Evolutionary conservation across 2,888 invertebrate species (phyloP).

Genomic region (Plutella xylostella): DNA sequence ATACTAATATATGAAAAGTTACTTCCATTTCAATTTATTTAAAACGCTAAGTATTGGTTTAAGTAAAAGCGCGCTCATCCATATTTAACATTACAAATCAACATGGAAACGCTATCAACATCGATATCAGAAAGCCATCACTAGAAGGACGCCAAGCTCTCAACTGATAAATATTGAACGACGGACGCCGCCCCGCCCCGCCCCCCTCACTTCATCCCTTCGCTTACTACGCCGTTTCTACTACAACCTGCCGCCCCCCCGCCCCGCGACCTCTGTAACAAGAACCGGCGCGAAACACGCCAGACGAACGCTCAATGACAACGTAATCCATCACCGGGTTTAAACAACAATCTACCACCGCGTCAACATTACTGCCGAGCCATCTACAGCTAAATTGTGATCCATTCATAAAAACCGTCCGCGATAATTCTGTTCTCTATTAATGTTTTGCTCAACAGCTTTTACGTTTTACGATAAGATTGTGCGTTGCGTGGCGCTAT

Average conservation of each 20-base stretch:
- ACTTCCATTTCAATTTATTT: no score
- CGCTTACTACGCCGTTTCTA: conserved; percentile 28
- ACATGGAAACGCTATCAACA: no score
- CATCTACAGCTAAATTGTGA: not conserved
- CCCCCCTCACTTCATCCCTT: conserved; percentile 43
- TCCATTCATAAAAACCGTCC: conserved; percentile 3
- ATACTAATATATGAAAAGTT: no score
- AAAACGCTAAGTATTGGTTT: no score
- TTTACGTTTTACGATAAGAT: conserved; percentile 39
- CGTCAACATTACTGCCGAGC: not conserved
- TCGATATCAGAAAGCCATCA: conserved; percentile 10
- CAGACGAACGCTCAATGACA: not conserved
- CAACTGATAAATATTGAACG: conserved; percentile 40
- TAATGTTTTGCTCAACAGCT: conserved; percentile 30
- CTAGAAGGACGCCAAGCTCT: conserved; percentile 6
- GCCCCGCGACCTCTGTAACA: conserved; percentile 29
- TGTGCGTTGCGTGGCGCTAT: conserved; percentile 1
- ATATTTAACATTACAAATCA: no score
- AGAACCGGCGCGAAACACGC: conserved; percentile 14
- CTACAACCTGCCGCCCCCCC: conserved; percentile 41
- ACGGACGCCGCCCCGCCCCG: conserved; percentile 20
- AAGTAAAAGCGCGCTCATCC: no score
- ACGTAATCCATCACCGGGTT: conserved; percentile 1
- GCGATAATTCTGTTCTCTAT: conserved; percentile 22
- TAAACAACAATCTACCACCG: not conserved